Evolutionary conservation across 2,113 vertebrate genomes (phyloP).

Genomic region (Xiphias gladius): DNA sequence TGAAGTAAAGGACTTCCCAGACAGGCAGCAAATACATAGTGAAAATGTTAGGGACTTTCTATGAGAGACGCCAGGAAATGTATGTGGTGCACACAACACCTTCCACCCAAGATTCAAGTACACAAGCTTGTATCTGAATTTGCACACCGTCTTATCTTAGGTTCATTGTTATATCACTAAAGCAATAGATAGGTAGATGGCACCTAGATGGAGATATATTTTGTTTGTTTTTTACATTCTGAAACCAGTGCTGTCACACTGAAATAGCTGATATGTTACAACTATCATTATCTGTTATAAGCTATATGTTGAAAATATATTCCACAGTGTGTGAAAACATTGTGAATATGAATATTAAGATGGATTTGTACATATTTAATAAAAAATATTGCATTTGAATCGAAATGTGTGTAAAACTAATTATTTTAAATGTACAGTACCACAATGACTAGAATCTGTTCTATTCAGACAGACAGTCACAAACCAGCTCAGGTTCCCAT

Average conservation of each 20-base stretch:
- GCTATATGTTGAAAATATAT: constrained; percentile 41
- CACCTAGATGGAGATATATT: neutral
- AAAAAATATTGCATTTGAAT: constrained; percentile 18
- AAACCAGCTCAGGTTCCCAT: neutral
- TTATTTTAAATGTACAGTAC: neutral
- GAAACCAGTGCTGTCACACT: constrained; percentile 20
- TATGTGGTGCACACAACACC: constrained; percentile 34
- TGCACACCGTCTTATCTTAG: constrained; percentile 10
- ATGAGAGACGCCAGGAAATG: constrained; percentile 42
- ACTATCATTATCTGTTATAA: constrained; percentile 46
- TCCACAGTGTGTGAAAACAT: neutral
- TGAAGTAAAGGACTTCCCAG: constrained; percentile 41
- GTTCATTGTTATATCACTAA: constrained; percentile 34
- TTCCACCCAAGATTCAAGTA: constrained; percentile 25
- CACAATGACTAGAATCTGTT: constrained; percentile 1
- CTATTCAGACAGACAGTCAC: neutral
- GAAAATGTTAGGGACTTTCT: constrained; percentile 68
- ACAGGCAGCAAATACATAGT: neutral
- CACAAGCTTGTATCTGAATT: constrained; percentile 11
- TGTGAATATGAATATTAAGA: constrained; percentile 22
- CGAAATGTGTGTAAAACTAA: neutral
- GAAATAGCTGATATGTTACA: constrained; percentile 30
- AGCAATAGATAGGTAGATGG: constrained; percentile 23
- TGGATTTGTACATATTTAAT: constrained; percentile 49
- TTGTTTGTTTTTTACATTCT: constrained; percentile 13